These are phyloP conservation scores for Drymodes brunneopygia DNA, from an alignment of 2,113 vertebrate genomes.

Conservation along the genomic window DNA sequence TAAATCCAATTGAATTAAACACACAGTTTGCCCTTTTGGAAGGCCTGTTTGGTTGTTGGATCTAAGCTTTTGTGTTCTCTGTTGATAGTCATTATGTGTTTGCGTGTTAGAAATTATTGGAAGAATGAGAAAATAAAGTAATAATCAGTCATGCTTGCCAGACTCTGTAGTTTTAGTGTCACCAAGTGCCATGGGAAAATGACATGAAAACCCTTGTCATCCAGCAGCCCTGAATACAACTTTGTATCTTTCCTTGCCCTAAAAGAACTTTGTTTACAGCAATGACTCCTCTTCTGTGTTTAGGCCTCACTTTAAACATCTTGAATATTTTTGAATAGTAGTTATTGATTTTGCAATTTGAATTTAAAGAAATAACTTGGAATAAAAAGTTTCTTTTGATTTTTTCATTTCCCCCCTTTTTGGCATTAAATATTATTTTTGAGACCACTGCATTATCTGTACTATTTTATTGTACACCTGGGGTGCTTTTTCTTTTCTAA, in stretches of 20 bases:
- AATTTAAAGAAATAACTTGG: not conserved
- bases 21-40: not conserved
- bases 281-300: not conserved
- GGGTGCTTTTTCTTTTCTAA: not conserved
- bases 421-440: not conserved
- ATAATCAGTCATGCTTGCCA: not conserved
- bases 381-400: not conserved
- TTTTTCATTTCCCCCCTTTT: not conserved
- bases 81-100: not conserved
- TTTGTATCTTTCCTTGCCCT: not conserved
- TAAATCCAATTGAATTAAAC: not conserved
- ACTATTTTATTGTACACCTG: not conserved
- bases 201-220: not conserved
- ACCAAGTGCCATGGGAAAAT: not conserved
- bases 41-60: not conserved
- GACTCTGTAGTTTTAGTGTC: not conserved
- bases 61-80: not conserved
- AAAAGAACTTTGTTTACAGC: not conserved
- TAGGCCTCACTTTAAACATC: not conserved
- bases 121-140: conserved; percentile 7
- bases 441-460: not conserved
- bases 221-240: not conserved
- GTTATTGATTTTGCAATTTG: not conserved
- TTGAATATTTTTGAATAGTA: not conserved
- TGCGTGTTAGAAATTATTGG: not conserved